Percentiles rank a stretch among this genome's conserved stretches.
phyloP scores from a whole-genome alignment of 1,140 invertebrate species.

The Leptoteleia sp. region DNA sequence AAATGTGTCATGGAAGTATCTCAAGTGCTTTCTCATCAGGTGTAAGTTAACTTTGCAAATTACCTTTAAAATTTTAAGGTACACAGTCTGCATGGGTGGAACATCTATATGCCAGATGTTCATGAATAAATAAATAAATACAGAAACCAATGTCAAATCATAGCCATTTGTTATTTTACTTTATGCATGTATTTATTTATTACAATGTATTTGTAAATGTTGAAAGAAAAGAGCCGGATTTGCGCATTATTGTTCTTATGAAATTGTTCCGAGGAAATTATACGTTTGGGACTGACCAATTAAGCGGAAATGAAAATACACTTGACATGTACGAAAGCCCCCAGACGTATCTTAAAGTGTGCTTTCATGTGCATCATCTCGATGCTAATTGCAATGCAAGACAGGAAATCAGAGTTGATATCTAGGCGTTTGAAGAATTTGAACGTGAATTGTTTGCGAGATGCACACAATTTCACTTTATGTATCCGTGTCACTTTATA shows the following conservation, averaged over 20 bases:
- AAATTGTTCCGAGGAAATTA: neutral
- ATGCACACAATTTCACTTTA: slow-evolving; percentile 1
- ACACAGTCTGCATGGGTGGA: slow-evolving; percentile 13
- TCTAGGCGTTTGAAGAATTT: neutral
- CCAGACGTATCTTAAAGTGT: slow-evolving; percentile 4
- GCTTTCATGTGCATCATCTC: slow-evolving; percentile 21
- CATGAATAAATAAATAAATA: slow-evolving; percentile 11
- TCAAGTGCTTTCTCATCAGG: slow-evolving; percentile 10
- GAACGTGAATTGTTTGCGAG: slow-evolving; percentile 10
- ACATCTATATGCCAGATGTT: neutral
- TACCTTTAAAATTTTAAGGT: neutral
- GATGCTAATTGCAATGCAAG: slow-evolving; percentile 9
- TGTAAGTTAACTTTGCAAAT: slow-evolving; percentile 9
- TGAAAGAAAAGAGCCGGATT: neutral
- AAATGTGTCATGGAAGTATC: slow-evolving; percentile 1
- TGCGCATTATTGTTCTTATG: neutral
- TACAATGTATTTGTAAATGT: slow-evolving; percentile 10
- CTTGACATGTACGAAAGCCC: neutral
- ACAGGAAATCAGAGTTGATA: neutral
- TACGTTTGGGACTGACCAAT: neutral
- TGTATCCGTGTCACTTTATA: slow-evolving; percentile 4
- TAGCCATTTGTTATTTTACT: slow-evolving; percentile 5
- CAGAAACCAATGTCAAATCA: slow-evolving; percentile 3
- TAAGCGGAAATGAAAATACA: neutral
- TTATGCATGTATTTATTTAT: slow-evolving; percentile 17